phyloP scores from a whole-genome alignment of 1,140 invertebrate genomes.

The Eriocheir sinensis region DNA sequence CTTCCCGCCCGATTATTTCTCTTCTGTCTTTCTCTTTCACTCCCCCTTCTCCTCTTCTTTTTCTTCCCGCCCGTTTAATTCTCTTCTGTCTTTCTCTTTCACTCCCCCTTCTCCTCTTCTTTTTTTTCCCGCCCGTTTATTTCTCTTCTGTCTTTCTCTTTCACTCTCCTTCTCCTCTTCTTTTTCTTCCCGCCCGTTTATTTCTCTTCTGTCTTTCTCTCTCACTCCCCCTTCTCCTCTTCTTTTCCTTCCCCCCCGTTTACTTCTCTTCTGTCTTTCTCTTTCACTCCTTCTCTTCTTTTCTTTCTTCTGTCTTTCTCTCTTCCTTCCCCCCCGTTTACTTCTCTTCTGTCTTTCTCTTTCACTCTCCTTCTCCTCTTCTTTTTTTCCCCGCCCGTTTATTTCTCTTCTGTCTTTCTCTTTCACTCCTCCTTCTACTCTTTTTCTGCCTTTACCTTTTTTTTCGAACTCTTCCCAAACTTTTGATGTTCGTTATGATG shows the following conservation, averaged over 20 bases:
- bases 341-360: background rate
- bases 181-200: background rate
- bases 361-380: background rate
- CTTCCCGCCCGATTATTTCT: too few relatives aligned
- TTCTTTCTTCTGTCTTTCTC: background rate
- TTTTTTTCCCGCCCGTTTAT: too few relatives aligned
- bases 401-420: too few relatives aligned
- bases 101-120: too few relatives aligned
- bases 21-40: too few relatives aligned
- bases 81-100: too few relatives aligned
- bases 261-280: background rate
- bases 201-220: background rate
- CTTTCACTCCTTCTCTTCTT: background rate
- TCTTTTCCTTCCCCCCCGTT: too few relatives aligned
- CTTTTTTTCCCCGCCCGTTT: background rate
- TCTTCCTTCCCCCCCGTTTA: background rate
- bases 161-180: background rate
- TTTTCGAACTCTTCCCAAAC: background rate
- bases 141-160: background rate
- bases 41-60: too few relatives aligned
- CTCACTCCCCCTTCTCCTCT: too few relatives aligned
- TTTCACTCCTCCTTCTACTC: background rate
- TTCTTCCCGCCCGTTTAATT: too few relatives aligned
- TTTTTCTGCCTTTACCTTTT: background rate
- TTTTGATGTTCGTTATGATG: background rate